These are phyloP conservation scores for Megamerina dolium DNA, from an alignment of 2,888 invertebrate species.

Conservation along the genomic window DNA sequence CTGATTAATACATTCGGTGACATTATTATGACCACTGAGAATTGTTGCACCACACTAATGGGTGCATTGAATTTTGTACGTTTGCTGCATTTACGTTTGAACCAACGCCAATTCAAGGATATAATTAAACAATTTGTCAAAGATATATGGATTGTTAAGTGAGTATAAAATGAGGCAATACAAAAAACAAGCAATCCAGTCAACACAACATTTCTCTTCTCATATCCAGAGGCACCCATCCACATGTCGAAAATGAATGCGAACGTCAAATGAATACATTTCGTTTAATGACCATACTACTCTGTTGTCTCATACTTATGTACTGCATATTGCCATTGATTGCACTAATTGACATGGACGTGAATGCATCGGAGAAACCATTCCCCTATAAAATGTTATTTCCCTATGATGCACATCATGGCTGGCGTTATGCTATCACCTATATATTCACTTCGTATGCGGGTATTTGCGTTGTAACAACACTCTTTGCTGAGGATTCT, in stretches of 20 bases:
- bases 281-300: constrained; percentile 37
- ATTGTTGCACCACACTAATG: constrained; percentile 48
- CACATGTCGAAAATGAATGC: constrained; percentile 32
- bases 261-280: constrained; percentile 36
- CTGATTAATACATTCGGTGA: constrained; percentile 37
- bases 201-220: background rate
- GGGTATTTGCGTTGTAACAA: constrained; percentile 46
- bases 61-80: constrained; percentile 43
- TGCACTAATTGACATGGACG: constrained; percentile 27
- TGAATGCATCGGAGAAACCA: constrained; percentile 32
- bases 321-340: constrained; percentile 43
- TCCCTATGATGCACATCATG: constrained; percentile 39
- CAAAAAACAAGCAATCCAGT: background rate
- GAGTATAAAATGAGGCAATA: constrained; percentile 16
- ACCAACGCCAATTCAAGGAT: constrained; percentile 32
- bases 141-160: constrained; percentile 45
- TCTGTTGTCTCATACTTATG: constrained; percentile 41
- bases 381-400: constrained; percentile 49
- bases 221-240: constrained; percentile 26
- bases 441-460: constrained; percentile 45
- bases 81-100: constrained; percentile 40
- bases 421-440: constrained; percentile 37
- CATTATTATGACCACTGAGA: constrained; percentile 45
- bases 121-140: constrained; percentile 37
- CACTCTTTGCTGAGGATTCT: constrained; percentile 46